Percentiles rank a stretch among this genome's conserved stretches.
Evolutionary conservation across 2,888 invertebrate species (phyloP).

Genomic region (Nomada hirtipes): DNA sequence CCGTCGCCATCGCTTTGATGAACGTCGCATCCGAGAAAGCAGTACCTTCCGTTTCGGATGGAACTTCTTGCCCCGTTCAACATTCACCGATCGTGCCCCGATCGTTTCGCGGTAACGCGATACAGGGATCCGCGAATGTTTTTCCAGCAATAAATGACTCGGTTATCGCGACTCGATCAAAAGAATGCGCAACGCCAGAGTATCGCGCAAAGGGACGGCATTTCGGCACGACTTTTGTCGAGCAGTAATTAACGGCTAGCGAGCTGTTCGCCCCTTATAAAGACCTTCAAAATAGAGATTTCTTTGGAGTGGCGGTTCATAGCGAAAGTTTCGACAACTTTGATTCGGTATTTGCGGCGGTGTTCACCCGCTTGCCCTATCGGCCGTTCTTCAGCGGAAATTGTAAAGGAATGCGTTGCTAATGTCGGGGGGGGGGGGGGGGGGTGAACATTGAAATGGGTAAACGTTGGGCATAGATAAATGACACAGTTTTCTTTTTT

Average conservation of each 20-base stretch:
- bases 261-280: slow-evolving; percentile 30
- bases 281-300: slow-evolving; percentile 9
- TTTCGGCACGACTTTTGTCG: background rate
- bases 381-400: background rate
- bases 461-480: background rate
- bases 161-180: background rate
- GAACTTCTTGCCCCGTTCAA: background rate
- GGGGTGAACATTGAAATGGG: background rate
- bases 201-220: background rate
- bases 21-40: slow-evolving; percentile 15
- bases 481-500: slow-evolving; percentile 4
- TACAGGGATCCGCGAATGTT: background rate
- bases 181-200: background rate
- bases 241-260: slow-evolving; percentile 57
- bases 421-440: no score
- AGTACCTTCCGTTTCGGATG: slow-evolving; percentile 8
- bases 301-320: slow-evolving; percentile 43
- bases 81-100: background rate
- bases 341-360: no score
- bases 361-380: no score
- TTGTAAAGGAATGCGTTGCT: background rate
- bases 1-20: background rate
- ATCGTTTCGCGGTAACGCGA: background rate
- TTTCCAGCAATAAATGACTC: background rate
- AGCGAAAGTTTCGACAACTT: no score